Conservation (phyloP, 2,797 vertebrate species). For the Phalanger gymnotis region DNA sequence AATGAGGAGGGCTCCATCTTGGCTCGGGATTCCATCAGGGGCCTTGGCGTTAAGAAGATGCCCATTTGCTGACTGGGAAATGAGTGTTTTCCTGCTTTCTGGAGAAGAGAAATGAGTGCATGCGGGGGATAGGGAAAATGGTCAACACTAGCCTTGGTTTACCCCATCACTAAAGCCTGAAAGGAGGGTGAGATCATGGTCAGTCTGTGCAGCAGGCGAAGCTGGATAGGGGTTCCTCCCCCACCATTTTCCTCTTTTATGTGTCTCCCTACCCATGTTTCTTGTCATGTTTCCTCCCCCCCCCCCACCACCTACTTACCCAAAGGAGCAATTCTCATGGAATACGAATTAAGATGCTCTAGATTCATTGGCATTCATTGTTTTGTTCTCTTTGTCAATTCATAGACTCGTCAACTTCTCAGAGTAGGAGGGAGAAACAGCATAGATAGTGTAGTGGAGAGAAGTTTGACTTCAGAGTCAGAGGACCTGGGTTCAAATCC, state of each 20-base stretch:
- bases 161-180: background rate
- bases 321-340: background rate
- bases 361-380: background rate
- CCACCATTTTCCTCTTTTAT: accelerated
- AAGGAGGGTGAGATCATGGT: background rate
- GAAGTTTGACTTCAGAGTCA: no score
- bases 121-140: background rate
- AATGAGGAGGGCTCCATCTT: conserved; percentile 67
- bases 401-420: background rate
- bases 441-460: background rate
- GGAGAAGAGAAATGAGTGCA: background rate
- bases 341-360: background rate
- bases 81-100: background rate
- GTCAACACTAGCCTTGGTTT: background rate
- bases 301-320: background rate
- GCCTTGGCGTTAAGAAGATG: background rate
- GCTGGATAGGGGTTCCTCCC: no score
- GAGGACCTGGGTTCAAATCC: no score
- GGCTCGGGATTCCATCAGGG: conserved; percentile 31
- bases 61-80: accelerated
- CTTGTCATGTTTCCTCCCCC: no score
- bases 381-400: background rate
- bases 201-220: background rate
- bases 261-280: background rate
- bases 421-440: background rate